phyloP scores from a whole-genome alignment of 2,113 vertebrate species.

The Tiliqua scincoides region DNA sequence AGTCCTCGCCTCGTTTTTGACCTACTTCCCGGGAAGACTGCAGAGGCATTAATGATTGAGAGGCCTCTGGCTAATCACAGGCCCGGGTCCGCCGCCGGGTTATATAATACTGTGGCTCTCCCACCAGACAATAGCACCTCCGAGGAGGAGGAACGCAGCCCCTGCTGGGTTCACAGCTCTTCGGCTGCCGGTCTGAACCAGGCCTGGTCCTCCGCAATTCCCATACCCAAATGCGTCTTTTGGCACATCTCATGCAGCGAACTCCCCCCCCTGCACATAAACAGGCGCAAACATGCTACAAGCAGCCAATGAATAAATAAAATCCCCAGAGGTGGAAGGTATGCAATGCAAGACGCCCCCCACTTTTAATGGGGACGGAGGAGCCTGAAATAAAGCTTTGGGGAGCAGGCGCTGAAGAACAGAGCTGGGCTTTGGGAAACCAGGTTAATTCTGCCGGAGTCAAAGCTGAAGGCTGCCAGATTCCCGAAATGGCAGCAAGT shows the following conservation, averaged over 20 bases:
- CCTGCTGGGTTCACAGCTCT: neutral
- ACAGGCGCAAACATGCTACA: neutral
- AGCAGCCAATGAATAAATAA: neutral
- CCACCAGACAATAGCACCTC: neutral
- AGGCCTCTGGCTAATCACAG: slow-evolving; percentile 13
- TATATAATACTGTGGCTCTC: neutral
- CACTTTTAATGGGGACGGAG: neutral
- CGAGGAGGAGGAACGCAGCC: neutral
- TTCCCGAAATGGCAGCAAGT: too few species aligned
- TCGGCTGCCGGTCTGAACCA: neutral
- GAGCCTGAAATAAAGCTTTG: neutral
- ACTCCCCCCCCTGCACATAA: neutral
- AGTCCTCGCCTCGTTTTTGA: neutral
- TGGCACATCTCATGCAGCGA: neutral
- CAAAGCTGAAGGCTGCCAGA: too few species aligned
- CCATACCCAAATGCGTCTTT: neutral
- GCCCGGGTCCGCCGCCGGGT: slow-evolving; percentile 9
- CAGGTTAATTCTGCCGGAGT: too few species aligned
- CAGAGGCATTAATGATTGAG: slow-evolving; percentile 37
- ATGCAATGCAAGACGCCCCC: neutral
- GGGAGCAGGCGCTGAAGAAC: neutral
- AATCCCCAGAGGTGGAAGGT: neutral
- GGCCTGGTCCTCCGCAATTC: neutral
- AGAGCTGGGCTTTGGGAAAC: neutral
- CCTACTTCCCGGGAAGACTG: neutral